A percentile compares a stretch with the other conserved stretches of the same genome.
Evolutionary conservation across 30 jellyfish, hydroid and myxozoan genomes (phyloP).

Genomic region (Nemopilema nomurai): DNA sequence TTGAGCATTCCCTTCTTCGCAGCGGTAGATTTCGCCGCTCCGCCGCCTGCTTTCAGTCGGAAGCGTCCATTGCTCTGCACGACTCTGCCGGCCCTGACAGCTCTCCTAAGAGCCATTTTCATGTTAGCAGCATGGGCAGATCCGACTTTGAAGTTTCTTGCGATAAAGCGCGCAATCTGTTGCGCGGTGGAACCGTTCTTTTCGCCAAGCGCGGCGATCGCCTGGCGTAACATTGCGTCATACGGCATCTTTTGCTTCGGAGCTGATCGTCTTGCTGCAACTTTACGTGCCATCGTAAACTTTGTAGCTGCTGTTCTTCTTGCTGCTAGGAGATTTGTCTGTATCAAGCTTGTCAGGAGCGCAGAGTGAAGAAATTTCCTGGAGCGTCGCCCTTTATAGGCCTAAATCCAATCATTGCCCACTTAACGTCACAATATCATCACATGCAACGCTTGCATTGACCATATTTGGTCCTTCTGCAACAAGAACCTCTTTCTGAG

Average conservation of each 20-base stretch:
- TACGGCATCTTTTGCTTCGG: constrained; percentile 23
- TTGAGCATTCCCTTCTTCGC: constrained; percentile 7
- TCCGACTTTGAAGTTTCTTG: constrained; percentile 33
- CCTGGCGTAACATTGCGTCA: constrained; percentile 40
- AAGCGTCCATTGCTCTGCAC: constrained; percentile 31
- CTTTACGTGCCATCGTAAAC: constrained; percentile 67
- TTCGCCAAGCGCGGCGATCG: constrained; percentile 53
- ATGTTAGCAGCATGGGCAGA: constrained; percentile 36
- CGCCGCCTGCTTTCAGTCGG: constrained; percentile 18
- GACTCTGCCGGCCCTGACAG: constrained; percentile 48
- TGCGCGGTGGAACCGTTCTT: constrained; percentile 51
- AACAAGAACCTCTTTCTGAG: background rate
- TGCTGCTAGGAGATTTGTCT: background rate
- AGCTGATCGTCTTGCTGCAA: constrained; percentile 42
- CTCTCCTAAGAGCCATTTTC: constrained; percentile 56
- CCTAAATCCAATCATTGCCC: constrained; percentile 8
- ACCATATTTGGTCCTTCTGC: constrained; percentile 2
- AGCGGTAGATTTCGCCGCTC: background rate
- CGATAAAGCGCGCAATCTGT: constrained; percentile 43
- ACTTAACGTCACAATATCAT: background rate
- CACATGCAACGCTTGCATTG: background rate
- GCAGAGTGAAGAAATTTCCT: constrained; percentile 10
- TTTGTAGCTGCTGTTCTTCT: constrained; percentile 9
- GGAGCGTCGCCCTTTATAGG: background rate
- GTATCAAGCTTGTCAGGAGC: background rate